Evolutionary conservation across 1,140 invertebrate species (phyloP).

Genomic region (Drosophila subpulchrella): DNA sequence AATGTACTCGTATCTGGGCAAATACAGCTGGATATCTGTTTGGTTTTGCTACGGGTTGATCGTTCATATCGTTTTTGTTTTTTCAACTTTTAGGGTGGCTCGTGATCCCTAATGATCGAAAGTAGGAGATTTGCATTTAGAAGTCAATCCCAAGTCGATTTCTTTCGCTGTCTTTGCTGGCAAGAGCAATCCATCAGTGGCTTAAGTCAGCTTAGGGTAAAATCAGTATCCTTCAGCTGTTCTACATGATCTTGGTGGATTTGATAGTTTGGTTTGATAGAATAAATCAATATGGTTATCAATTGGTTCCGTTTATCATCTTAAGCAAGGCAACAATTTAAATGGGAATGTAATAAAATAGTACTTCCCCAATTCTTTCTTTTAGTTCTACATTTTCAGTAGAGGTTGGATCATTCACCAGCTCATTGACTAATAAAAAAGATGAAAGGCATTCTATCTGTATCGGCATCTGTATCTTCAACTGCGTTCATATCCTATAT

Average conservation of each 20-base stretch:
- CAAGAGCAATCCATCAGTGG: constrained; percentile 37
- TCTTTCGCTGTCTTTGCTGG: background rate
- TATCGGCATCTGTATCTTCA: background rate
- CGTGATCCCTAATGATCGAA: constrained; percentile 24
- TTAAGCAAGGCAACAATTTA: too few relatives aligned
- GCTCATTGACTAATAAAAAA: constrained; percentile 69
- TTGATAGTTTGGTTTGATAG: background rate
- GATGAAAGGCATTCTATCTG: constrained; percentile 28
- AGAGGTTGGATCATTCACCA: constrained; percentile 66
- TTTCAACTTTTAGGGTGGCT: constrained; percentile 26
- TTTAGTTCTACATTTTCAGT: constrained; percentile 23
- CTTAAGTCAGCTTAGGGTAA: constrained; percentile 45
- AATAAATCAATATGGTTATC: too few relatives aligned
- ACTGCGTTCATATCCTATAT: background rate
- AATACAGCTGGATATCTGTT: constrained; percentile 41
- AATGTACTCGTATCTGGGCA: background rate
- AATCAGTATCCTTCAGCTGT: constrained; percentile 1
- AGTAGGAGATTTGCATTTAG: constrained; percentile 34
- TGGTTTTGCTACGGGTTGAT: constrained; percentile 3
- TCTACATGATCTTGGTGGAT: background rate
- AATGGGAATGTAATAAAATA: background rate
- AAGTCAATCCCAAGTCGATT: constrained; percentile 42
- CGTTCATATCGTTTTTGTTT: background rate
- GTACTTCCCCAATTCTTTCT: constrained; percentile 54
- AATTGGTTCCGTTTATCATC: too few relatives aligned